Evolutionary conservation across 2,888 invertebrate species (phyloP), one percentile per base, ranked within the genome.

Genomic region (Protula sp.): DNA sequence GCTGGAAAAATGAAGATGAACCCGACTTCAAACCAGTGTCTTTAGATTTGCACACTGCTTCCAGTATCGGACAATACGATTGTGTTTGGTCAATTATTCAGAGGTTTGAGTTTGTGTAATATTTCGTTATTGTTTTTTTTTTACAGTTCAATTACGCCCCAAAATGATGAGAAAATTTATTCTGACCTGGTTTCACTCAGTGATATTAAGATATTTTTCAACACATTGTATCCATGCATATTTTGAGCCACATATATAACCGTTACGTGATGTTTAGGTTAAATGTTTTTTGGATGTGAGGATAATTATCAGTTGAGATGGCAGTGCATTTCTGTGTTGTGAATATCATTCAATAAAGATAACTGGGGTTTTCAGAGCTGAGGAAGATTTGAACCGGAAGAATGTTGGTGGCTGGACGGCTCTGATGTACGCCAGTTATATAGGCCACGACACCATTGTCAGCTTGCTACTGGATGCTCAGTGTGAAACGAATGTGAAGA

Each of bases 391-490:
- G 47, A 75, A 81, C 62, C 67, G 69, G 24, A 73, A 72, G 60
- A 82, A 82, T 66, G 67, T 65, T 26, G 79, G 81, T 52, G 81
- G 81, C 2, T 82, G 82, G 82, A 82, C 82, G 2, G 75, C 81
- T 2, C 66, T 82, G 30, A 82, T 82, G 82, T 82, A 82, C 67
- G 82, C 82, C 2, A 74, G 77, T 59, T 82, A 81, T 67, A 81
- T 81, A 58, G 82, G 81, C 2, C 81, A 82, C 64, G 75, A 77
- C 57, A 75, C 75, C 58, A 75, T 81, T 24, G 78, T 82, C 2
- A 75, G 71, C 55, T 64, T 80, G 14, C 68, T 82, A 51, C 67
- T 82, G 22, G 73, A 73, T 22, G 67, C 67, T 26, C 71, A 72
- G 2, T 77, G 74, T 3, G 67, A 69, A 61, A 72, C 77, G 4